These are phyloP conservation scores for Eulemur rubriventer DNA, from an alignment of 2,797 vertebrate species.

Conservation along the genomic window DNA sequence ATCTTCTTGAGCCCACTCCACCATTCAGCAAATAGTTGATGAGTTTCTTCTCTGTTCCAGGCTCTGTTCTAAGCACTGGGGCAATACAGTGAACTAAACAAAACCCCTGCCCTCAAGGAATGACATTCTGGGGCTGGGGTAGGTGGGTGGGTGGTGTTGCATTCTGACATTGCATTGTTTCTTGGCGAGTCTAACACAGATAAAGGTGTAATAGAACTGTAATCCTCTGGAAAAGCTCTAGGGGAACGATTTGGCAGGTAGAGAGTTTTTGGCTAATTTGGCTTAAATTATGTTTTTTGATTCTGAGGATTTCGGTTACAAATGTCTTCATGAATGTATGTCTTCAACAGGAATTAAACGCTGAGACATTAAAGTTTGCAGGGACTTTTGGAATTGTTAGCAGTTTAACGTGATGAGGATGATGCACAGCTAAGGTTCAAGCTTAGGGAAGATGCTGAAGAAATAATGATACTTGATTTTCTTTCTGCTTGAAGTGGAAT, in stretches of 20 bases:
- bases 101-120: background rate
- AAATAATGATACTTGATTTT: background rate
- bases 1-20: background rate
- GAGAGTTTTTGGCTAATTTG: conserved; percentile 11
- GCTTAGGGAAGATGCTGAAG: background rate
- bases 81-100: background rate
- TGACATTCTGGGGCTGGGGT: background rate
- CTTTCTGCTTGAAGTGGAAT: background rate
- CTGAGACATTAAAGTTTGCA: background rate
- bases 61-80: background rate
- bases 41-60: background rate
- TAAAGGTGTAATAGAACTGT: background rate
- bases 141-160: background rate
- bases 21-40: background rate
- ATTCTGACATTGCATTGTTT: background rate
- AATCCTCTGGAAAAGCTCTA: background rate
- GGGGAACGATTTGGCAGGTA: background rate
- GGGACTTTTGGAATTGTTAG: conserved; percentile 15
- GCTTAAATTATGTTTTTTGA: background rate
- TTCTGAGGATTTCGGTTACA: conserved; percentile 27
- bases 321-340: background rate
- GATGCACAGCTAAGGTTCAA: background rate
- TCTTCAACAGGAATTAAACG: conserved; percentile 1
- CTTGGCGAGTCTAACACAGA: background rate
- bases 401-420: background rate